A percentile compares a stretch with the other conserved stretches of the same genome.
Evolutionary conservation across 2,888 invertebrate genomes (phyloP).

Genomic region (Nomada ferruginata): DNA sequence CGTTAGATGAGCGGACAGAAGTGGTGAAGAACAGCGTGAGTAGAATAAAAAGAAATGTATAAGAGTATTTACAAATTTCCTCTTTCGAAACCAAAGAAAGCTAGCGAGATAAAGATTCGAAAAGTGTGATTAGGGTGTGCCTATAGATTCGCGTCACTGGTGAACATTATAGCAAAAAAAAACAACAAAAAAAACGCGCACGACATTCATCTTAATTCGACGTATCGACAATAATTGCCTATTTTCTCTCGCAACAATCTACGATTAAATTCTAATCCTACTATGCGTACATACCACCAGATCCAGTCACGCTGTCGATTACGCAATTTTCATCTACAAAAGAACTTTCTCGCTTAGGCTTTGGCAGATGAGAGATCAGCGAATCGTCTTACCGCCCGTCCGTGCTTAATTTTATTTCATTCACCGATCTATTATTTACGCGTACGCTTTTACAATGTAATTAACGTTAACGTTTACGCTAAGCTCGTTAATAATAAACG

Average conservation of each 20-base stretch:
- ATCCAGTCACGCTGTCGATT: slow-evolving; percentile 46
- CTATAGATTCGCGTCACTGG: slow-evolving; percentile 40
- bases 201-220: slow-evolving; percentile 53
- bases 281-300: slow-evolving; percentile 65
- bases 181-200: slow-evolving; percentile 29
- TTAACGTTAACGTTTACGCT: slow-evolving; percentile 67
- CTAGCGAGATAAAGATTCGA: slow-evolving; percentile 19
- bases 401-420: slow-evolving; percentile 66
- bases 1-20: slow-evolving; percentile 64
- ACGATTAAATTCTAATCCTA: slow-evolving; percentile 66
- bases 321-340: slow-evolving; percentile 39
- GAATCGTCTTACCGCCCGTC: slow-evolving; percentile 65
- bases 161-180: slow-evolving; percentile 68
- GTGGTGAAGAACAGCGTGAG: slow-evolving; percentile 8
- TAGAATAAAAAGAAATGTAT: slow-evolving; percentile 40
- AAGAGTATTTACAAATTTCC: slow-evolving; percentile 78
- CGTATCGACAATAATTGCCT: slow-evolving; percentile 62
- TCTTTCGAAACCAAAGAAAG: slow-evolving; percentile 37
- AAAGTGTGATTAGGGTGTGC: slow-evolving; percentile 15
- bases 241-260: slow-evolving; percentile 79
- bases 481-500: slow-evolving; percentile 52
- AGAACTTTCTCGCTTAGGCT: slow-evolving; percentile 66
- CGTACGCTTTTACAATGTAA: slow-evolving; percentile 38
- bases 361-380: slow-evolving; percentile 74
- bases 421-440: slow-evolving; percentile 30